Evolutionary conservation across 2,797 vertebrate species (phyloP), one percentile per base, ranked within the genome.

Genomic region (Micromesistius poutassou): DNA sequence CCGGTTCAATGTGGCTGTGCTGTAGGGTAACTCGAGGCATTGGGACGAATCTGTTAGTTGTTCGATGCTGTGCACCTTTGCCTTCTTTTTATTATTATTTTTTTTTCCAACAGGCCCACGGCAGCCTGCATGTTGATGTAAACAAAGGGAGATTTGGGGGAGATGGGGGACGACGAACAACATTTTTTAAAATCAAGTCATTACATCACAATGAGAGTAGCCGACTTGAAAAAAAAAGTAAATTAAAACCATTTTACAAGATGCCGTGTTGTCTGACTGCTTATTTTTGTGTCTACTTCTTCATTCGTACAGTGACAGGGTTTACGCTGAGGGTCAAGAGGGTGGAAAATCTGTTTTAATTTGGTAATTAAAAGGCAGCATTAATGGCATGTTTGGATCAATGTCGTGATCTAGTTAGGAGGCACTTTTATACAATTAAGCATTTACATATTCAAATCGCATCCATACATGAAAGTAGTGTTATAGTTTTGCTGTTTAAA

Each of bases 181-280:
- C 90, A 90, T 62, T 62, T 62, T 93, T 93, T 92, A 84, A 85
- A 89, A 89, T 82, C 80, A 85, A 46, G 86, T 93, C 93, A 93
- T 94, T 88, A 93, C 87, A 83, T 85, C 80, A 87, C n/a, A n/a
- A 83, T 83, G 82, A 83, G 81, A 87, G 85, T 77, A 30, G 77
- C 78, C 79, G 86, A 84, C 80, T 76, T 80, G 71, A 82, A 76
- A 83, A 82, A 76, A 83, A 84, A 87, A 86, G 81, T 92, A 93
- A 91, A 93, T 91, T 87, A 94, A 93, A 93, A 92, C 82, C 89
- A 92, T 95, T 95, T 95, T 95, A 94, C 94, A 95, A 83, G 87
- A 93, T 80, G 22, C 68, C 72, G 71, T 79, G 78, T 88, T 76
- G 84, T 88, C 81, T 90, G 84, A 55, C 83, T 77, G 74, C 77